These are phyloP conservation scores for Orthonevra nobilis DNA, from an alignment of 2,888 invertebrate species.

Conservation along the genomic window DNA sequence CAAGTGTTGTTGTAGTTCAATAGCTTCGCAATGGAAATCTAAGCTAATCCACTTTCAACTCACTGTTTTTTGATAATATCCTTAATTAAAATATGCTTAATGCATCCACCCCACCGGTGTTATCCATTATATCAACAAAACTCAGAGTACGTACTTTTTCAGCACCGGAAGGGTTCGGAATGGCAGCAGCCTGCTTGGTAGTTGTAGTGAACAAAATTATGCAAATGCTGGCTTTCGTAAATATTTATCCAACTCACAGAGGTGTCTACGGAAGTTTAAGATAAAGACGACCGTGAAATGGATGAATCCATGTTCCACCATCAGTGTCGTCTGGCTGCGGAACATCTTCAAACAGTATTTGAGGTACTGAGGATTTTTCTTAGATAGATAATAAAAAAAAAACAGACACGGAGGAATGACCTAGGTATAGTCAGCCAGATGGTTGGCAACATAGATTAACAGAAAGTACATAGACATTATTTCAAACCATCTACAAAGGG, in stretches of 20 bases:
- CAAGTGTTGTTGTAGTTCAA: too few species aligned
- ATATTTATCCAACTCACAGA: constrained; percentile 70
- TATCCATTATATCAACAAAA: constrained; percentile 67
- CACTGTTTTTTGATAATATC: constrained; percentile 67
- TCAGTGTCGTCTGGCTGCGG: constrained; percentile 28
- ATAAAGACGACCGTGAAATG: constrained; percentile 70
- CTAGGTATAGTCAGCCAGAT: constrained; percentile 56
- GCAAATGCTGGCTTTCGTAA: constrained; percentile 68
- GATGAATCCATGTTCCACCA: constrained; percentile 46
- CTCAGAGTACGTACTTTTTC: constrained; percentile 49
- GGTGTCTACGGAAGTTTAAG: constrained; percentile 68
- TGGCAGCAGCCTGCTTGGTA: constrained; percentile 29
- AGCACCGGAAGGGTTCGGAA: background rate
- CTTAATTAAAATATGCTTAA: constrained; percentile 70
- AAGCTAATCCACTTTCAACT: constrained; percentile 67
- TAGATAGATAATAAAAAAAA: constrained; percentile 5
- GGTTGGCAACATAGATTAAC: constrained; percentile 52
- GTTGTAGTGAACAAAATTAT: constrained; percentile 68
- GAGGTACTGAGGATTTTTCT: constrained; percentile 6
- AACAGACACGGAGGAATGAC: constrained; percentile 51
- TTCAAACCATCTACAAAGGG: constrained; percentile 30
- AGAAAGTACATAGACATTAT: constrained; percentile 46
- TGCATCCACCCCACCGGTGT: constrained; percentile 53
- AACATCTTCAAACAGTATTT: constrained; percentile 43
- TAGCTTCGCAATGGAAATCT: too few species aligned